Percentiles rank a stretch among this genome's conserved stretches.
Evolutionary conservation across 2,888 invertebrate genomes (phyloP).

Genomic region (Parnassius apollo): DNA sequence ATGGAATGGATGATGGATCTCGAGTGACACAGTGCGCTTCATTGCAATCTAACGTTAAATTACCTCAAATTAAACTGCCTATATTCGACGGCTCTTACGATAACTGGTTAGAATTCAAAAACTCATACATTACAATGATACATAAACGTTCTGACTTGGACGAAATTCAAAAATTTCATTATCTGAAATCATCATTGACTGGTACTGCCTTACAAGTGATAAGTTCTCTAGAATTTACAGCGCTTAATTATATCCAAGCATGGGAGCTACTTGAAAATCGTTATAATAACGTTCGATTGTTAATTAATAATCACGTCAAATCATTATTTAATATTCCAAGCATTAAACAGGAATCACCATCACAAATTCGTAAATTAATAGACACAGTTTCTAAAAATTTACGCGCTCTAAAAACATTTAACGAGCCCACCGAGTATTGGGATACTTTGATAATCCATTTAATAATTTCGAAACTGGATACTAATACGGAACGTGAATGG

Average conservation of each 20-base stretch:
- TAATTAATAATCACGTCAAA: slow-evolving; percentile 32
- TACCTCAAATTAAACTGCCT: too few relatives aligned
- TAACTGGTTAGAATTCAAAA: too few relatives aligned
- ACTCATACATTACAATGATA: too few relatives aligned
- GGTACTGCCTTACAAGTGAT: too few relatives aligned
- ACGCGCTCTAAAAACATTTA: not conserved
- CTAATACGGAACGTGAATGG: slow-evolving; percentile 29
- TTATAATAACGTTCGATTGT: slow-evolving; percentile 28
- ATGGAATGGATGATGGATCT: too few relatives aligned
- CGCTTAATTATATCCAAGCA: too few relatives aligned
- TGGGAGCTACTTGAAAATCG: slow-evolving; percentile 10
- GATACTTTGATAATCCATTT: slow-evolving; percentile 29
- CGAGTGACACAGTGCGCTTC: too few relatives aligned
- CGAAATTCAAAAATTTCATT: too few relatives aligned
- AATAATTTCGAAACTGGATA: slow-evolving; percentile 26
- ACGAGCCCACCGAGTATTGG: slow-evolving; percentile 29
- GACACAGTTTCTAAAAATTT: slow-evolving; percentile 29
- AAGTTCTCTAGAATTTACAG: too few relatives aligned
- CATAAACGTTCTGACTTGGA: slow-evolving; percentile 4
- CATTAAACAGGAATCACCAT: slow-evolving; percentile 28
- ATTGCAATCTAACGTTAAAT: too few relatives aligned
- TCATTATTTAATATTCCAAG: slow-evolving; percentile 24
- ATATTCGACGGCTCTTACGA: too few relatives aligned
- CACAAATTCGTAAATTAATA: slow-evolving; percentile 27
- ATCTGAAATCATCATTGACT: too few relatives aligned